Base-by-base conservation (phyloP, 2,888 invertebrate genomes). In the Cotesia congregata region DNA sequence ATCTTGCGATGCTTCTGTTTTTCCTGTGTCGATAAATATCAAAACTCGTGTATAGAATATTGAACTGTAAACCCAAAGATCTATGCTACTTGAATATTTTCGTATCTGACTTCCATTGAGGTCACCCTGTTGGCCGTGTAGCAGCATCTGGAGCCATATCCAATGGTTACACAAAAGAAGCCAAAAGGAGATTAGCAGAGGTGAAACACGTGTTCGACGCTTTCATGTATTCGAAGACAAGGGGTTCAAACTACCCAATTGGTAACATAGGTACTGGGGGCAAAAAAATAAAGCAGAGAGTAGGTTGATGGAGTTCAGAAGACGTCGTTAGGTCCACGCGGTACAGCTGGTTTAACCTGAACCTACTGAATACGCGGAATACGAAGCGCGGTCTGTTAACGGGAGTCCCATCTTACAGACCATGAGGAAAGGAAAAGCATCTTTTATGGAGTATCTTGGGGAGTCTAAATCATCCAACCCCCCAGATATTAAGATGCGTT, bases 311-410 rank as follows among this genome's bases (percentile, higher is more conserved):
- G 86, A 88, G 87, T 88, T 87, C 84, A 87, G 88, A 89, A 89
- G 89, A 89, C 86, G 87, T 87, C 89, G 88, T 89, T 89, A 85
- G 78, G 85, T 79, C 83, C 89, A 89, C 88, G 87, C 87, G 89
- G 89, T 76, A 86, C 85, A 82, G 76, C 74, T 74, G 73, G 76
- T 70, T 50, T 12, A 50, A 50, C 78, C 78, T 82, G 75, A 61
- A 15, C 38, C 71, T 38, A 67, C 59, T 59, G 12, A 60, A 73
- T 50, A 59, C 67, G 39, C 67, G 59, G 59, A 65, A 61, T 62
- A 72, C 12, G 50, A 6, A 15, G 7, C 17, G 73, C 59, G 62
- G 30, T 30, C 9, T 60, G 38, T 30, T 59, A 72, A 69, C 68
- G 65, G 76, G 74, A 72, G 76, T 77, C 77, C 68, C 75, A 80